phyloP scores from a whole-genome alignment of 2,888 invertebrate genomes.

The Zele albiditarsus region DNA sequence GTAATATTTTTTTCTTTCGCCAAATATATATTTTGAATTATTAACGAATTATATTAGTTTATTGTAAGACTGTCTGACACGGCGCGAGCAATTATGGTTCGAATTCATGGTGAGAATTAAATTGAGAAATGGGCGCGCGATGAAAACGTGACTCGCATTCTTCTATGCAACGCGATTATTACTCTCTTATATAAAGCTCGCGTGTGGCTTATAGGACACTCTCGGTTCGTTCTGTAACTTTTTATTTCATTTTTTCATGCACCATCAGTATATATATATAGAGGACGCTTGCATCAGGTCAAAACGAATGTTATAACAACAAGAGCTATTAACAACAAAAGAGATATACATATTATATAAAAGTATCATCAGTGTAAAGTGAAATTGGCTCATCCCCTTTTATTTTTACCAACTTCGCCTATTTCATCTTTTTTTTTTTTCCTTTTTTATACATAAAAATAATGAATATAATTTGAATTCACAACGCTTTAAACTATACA shows the following conservation, averaged over 20 bases:
- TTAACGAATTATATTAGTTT: slow-evolving; percentile 1
- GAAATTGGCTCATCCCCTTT: neutral
- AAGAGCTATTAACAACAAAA: neutral
- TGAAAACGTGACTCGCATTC: slow-evolving; percentile 13
- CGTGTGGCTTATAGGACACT: slow-evolving; percentile 4
- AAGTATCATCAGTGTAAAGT: neutral
- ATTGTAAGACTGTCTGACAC: slow-evolving; percentile 7
- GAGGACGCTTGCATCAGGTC: neutral
- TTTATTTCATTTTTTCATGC: neutral
- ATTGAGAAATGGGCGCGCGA: slow-evolving; percentile 14
- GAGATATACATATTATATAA: neutral
- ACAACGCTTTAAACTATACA: neutral
- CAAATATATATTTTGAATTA: slow-evolving; percentile 9
- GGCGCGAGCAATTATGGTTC: neutral
- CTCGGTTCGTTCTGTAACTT: neutral
- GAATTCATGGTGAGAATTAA: slow-evolving; percentile 22
- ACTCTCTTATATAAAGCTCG: slow-evolving; percentile 12
- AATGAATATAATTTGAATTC: neutral
- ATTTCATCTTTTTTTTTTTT: neutral
- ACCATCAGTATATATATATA: neutral
- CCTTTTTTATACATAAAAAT: neutral
- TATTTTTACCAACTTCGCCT: neutral
- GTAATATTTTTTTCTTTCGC: neutral
- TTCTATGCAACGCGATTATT: neutral
- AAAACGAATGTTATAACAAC: neutral